phyloP scores from a whole-genome alignment of 2,888 invertebrate species.

The Noctua comes region DNA sequence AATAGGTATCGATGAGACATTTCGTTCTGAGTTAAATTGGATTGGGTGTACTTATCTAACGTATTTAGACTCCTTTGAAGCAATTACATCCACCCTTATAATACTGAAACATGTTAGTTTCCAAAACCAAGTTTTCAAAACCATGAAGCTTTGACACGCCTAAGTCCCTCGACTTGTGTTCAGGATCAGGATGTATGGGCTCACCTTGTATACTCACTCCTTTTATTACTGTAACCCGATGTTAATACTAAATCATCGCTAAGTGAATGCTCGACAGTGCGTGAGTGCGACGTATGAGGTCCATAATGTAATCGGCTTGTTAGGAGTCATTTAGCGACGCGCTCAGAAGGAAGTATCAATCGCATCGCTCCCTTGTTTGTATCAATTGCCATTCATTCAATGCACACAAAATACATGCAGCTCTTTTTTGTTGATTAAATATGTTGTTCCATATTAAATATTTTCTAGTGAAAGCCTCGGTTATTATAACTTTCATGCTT shows the following conservation, averaged over 20 bases:
- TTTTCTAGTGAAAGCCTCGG: not conserved
- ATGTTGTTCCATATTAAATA: not conserved
- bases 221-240: not conserved
- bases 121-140: not conserved
- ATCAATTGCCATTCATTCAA: constrained; percentile 25
- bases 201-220: not conserved
- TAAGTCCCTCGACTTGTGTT: not conserved
- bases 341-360: constrained; percentile 50
- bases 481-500: not conserved
- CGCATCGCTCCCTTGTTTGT: constrained; percentile 36
- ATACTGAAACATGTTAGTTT: not conserved
- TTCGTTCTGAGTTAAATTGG: not conserved
- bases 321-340: constrained; percentile 22
- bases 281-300: constrained; percentile 15
- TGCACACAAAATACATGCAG: constrained; percentile 28
- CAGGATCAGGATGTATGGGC: not conserved
- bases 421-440: not conserved
- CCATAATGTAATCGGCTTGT: constrained; percentile 23
- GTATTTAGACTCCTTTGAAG: not conserved
- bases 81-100: not conserved
- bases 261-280: constrained; percentile 9
- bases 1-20: not conserved
- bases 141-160: not conserved
- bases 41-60: not conserved
- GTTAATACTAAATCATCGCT: constrained; percentile 5